Evolutionary conservation across 2,888 invertebrate genomes (phyloP).

Genomic region (Chalcosyrphus nemorum): DNA sequence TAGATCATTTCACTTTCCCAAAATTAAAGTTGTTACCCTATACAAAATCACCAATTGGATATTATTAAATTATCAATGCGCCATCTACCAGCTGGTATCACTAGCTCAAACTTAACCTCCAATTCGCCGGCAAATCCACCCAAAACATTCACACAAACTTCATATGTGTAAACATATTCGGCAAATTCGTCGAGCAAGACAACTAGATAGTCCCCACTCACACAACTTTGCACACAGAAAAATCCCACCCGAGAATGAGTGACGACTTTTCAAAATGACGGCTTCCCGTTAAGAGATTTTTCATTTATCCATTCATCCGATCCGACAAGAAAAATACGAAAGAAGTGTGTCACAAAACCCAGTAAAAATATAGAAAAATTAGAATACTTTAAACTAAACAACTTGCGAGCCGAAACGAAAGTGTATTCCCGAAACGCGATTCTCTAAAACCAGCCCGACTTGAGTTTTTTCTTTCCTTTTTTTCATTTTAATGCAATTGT

Average conservation of each 20-base stretch:
- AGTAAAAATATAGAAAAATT: too few relatives aligned
- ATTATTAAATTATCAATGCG: background rate
- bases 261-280: conserved; percentile 73
- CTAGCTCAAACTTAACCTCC: background rate
- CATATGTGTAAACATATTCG: conserved; percentile 12
- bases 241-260: conserved; percentile 57
- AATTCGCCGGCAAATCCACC: conserved; percentile 27
- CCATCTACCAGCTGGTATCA: conserved; percentile 1
- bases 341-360: conserved; percentile 45
- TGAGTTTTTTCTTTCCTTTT: background rate
- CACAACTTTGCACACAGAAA: conserved; percentile 20
- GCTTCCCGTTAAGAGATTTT: conserved; percentile 71
- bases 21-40: too few relatives aligned
- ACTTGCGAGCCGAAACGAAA: conserved; percentile 44
- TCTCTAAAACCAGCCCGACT: background rate
- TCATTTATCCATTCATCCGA: conserved; percentile 56
- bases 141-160: background rate
- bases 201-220: background rate
- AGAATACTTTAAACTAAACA: conserved; percentile 4
- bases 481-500: conserved; percentile 32
- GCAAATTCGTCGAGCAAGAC: conserved; percentile 40
- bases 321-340: conserved; percentile 51
- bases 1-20: too few relatives aligned
- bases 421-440: conserved; percentile 39
- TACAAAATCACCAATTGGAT: too few relatives aligned